A percentile compares a stretch with the other conserved stretches of the same genome.
Conservation (phyloP, 92 coral and sea anemone species). For the Porites rus region DNA sequence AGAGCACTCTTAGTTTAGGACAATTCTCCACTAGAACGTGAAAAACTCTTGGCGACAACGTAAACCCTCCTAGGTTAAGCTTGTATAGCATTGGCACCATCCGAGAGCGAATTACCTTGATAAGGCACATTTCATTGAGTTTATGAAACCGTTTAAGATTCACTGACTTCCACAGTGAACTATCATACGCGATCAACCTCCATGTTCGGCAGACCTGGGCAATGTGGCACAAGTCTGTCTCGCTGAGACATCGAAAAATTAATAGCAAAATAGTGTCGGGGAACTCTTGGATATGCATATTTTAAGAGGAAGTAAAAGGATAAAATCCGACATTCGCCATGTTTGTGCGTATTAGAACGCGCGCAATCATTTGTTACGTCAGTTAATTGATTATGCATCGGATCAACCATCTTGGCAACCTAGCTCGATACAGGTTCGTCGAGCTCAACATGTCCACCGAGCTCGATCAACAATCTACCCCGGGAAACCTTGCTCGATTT, state of each 20-base stretch:
- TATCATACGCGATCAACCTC: conserved; percentile 89
- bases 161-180: conserved; percentile 83
- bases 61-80: conserved; percentile 81
- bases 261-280: conserved; percentile 86
- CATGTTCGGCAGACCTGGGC: conserved; percentile 83
- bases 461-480: no score
- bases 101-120: conserved; percentile 72
- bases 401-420: neutral
- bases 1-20: conserved; percentile 70
- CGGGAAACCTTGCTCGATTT: no score
- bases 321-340: neutral
- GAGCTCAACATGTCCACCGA: no score
- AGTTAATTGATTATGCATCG: neutral
- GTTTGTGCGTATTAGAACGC: neutral
- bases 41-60: conserved; percentile 80
- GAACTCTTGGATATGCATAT: conserved; percentile 62
- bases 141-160: conserved; percentile 78
- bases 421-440: neutral
- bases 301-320: neutral
- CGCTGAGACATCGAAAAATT: conserved; percentile 75
- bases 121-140: conserved; percentile 79
- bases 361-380: conserved; percentile 15
- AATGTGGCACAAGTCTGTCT: conserved; percentile 65
- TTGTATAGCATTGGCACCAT: conserved; percentile 73
- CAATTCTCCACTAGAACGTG: conserved; percentile 75